Evolutionary conservation across 2,797 vertebrate species (phyloP), one percentile per base, ranked within the genome.

Genomic region (Cyclura pinguis): DNA sequence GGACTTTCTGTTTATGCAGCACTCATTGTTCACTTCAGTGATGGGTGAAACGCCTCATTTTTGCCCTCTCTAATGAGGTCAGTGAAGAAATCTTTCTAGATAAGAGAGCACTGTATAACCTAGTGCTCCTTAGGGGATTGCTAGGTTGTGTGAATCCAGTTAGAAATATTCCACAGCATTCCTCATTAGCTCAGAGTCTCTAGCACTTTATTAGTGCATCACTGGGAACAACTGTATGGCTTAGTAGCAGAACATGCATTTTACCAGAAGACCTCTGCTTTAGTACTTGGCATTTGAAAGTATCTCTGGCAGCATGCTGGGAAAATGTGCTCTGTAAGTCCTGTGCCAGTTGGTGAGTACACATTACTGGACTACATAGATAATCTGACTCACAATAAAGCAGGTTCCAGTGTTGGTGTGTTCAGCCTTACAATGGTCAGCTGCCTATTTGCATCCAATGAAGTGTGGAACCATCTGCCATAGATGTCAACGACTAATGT

Each of bases 371-470:
- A 2, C 35, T 69, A 13, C 24, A 29, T 78, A 38, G 29, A 42
- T 42, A 16, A 87, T 55, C 47, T 35, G 22, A 67, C 42, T 32
- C n/a, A 52, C 32, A 67, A 87, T 52, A n/a, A 74, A 80, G 3
- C 38, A 87, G 42, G 22, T 86, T 83, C 42, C 29, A 83, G 64
- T 83, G 38, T 35, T 83, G 14, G 77, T 77, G 78, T 59, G 38
- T 86, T 90, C 38, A 52, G 24, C 3, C 24, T 6, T 74, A 47
- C 16, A 29, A 80, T 85, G 77, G 32, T 38, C 67, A 81, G 10
- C 52, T 90, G 50, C 84, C 67, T 64, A 85, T 76, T 85, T 90
- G 80, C 84, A 80, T 81, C 84, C 73, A 72, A 90, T 86, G 77
- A 80, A 74, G 74, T 86, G 73, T 73, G 55, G 77, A 73, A 57